Conservation (phyloP, 2,797 vertebrate species). For the Spea hammondii region DNA sequence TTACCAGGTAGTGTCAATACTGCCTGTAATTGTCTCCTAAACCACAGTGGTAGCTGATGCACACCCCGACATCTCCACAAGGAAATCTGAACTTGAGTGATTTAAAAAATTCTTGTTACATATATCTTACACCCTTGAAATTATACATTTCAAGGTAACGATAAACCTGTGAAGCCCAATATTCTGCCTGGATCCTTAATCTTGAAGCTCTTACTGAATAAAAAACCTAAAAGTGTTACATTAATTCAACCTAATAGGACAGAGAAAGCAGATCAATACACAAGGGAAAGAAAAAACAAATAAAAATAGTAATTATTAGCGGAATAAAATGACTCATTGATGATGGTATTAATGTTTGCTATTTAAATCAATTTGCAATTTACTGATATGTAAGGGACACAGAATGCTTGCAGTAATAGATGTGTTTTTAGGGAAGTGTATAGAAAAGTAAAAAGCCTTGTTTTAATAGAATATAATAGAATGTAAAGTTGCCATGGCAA, state of each 20-base stretch:
- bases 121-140: background rate
- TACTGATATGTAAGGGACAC: too few relatives aligned
- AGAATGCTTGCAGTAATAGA: too few relatives aligned
- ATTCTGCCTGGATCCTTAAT: constrained; percentile 16
- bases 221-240: constrained; percentile 26
- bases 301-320: constrained; percentile 26
- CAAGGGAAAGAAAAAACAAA: constrained; percentile 22
- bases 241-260: constrained; percentile 50
- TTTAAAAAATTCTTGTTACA: background rate
- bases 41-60: too few relatives aligned
- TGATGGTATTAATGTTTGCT: constrained; percentile 1
- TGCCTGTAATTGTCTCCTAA: too few relatives aligned
- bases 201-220: constrained; percentile 9
- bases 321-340: constrained; percentile 32
- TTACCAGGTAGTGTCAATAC: too few relatives aligned
- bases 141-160: constrained; percentile 6
- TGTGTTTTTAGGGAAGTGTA: too few relatives aligned
- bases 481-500: too few relatives aligned
- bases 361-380: too few relatives aligned
- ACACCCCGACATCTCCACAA: background rate
- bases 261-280: constrained; percentile 37
- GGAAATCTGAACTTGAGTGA: background rate
- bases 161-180: constrained; percentile 38
- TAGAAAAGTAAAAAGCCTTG: too few relatives aligned
- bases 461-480: too few relatives aligned